phyloP scores from a whole-genome alignment of 2,888 invertebrate genomes.

The Bimastos eiseni region DNA sequence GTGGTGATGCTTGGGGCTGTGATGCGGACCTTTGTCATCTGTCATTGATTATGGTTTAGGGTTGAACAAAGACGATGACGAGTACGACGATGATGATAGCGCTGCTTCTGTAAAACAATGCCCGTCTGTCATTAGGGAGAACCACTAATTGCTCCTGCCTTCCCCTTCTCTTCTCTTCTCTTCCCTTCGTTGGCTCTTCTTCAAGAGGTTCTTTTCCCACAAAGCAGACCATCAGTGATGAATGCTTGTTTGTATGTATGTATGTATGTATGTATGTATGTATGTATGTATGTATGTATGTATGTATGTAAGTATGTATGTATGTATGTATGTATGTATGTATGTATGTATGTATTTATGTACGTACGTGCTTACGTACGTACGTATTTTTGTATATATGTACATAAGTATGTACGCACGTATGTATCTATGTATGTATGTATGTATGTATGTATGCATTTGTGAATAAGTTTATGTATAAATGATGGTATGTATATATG shows the following conservation, averaged over 20 bases:
- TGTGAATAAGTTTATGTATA: background rate
- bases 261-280: conserved; percentile 31
- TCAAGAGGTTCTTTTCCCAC: background rate
- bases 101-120: background rate
- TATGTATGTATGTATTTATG: conserved; percentile 24
- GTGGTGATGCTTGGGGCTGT: background rate
- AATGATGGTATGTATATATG: too few relatives aligned
- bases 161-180: background rate
- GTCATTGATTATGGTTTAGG: background rate
- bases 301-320: conserved; percentile 27
- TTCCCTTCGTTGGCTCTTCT: background rate
- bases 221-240: background rate
- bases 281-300: conserved; percentile 15
- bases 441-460: too few relatives aligned
- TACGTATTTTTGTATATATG: too few relatives aligned
- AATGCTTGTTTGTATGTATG: conserved; percentile 26
- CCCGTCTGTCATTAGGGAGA: background rate
- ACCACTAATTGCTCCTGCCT: background rate
- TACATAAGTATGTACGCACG: too few relatives aligned
- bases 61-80: background rate
- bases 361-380: background rate
- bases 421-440: background rate
- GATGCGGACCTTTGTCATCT: background rate
- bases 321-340: conserved; percentile 23
- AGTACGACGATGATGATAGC: too few relatives aligned